Evolutionary conservation across 2,113 vertebrate genomes (phyloP), one percentile per base, ranked within the genome.

Genomic region (Orycteropus afer): DNA sequence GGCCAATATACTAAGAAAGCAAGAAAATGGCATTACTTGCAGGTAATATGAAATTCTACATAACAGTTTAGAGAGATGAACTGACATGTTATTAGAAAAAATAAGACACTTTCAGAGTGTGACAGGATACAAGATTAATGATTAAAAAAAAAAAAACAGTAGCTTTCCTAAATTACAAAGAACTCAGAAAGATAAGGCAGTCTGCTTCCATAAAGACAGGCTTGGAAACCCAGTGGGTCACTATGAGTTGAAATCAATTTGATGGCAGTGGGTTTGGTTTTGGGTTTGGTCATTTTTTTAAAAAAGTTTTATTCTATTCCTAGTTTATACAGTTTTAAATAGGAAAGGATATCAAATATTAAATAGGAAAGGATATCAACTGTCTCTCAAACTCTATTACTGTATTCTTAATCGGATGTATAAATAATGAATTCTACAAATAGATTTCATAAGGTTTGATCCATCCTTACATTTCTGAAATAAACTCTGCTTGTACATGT

Each of bases 41-140:
- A 57, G 69, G 32, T 88, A 45, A 79, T 37, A 93, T 80, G 49
- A 86, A 53, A 77, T 6, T 40, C 4, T 47, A 86, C 15, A 55
- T 37, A 95, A 61, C n/a, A 94, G 65, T 90, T 86, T 37, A 93
- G 45, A 94, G 53, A 79, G 20, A 90, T 81, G 20, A 67, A 45
- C 40, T 86, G 55, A 85, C 40, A 82, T 74, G 15, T n/a, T 74
- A 74, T 65, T 87, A 78, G 25, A 84, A 96, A 25, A 57, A 73
- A 86, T 45, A 86, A 71, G 45, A 69, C 14, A 79, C 55, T 95
- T 94, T 79, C 51, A 86, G n/a, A 91, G 14, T 32, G 15, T 57
- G 18, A 11, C 47, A 89, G 27, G 15, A 80, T 65, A 84, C 11
- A 78, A n/a, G 51, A 47, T 65, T 93, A 88, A 89, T 51, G 73